These are phyloP conservation scores for Corapipo altera DNA, from an alignment of 2,113 vertebrate species.

Conservation along the genomic window DNA sequence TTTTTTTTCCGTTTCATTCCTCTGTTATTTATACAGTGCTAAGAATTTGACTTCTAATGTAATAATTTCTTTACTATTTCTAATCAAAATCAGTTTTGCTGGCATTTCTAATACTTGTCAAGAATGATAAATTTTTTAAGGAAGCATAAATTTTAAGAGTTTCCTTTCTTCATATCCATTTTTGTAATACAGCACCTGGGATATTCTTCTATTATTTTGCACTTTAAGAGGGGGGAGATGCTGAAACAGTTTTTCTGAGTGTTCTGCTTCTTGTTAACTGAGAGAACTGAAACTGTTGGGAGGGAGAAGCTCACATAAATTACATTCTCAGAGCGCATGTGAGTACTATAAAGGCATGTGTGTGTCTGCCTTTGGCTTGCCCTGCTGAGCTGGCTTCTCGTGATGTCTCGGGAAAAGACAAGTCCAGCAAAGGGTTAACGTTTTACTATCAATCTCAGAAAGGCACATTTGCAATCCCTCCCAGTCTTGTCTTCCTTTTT, in stretches of 20 bases:
- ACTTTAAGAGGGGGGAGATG: background rate
- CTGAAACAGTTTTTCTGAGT: background rate
- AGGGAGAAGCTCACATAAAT: background rate
- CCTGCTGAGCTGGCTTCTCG: background rate
- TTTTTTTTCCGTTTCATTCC: background rate
- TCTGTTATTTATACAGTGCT: background rate
- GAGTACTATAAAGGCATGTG: rapidly evolving
- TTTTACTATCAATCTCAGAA: constrained; percentile 16
- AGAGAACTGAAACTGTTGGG: background rate
- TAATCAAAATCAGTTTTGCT: background rate
- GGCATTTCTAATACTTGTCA: background rate
- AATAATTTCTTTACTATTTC: background rate
- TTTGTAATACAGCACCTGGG: background rate
- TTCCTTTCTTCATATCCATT: background rate
- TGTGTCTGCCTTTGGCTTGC: background rate
- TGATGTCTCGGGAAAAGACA: rapidly evolving
- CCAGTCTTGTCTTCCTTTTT: background rate
- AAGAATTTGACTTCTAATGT: background rate
- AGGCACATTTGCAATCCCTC: constrained; percentile 5
- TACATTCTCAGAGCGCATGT: rapidly evolving
- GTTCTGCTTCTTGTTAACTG: background rate
- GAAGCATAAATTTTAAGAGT: background rate
- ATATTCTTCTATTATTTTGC: background rate
- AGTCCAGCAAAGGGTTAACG: constrained; percentile 1
- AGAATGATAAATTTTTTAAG: background rate